These are phyloP conservation scores for Polyommatus iphigenia DNA, from an alignment of 2,888 invertebrate genomes.

Conservation along the genomic window DNA sequence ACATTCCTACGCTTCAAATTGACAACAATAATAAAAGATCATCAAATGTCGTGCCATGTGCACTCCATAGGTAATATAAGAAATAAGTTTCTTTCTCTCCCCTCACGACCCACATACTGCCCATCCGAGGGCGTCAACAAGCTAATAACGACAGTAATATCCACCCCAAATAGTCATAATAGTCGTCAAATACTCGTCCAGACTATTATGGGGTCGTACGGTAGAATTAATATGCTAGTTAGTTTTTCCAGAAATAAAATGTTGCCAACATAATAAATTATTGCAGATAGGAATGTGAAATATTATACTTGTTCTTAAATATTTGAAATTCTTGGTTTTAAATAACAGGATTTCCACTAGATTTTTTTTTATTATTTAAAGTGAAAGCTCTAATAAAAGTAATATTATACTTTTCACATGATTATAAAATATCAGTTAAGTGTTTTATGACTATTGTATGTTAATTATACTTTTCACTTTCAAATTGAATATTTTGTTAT, in stretches of 20 bases:
- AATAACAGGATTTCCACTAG: background rate
- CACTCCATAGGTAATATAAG: background rate
- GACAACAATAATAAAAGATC: too few species aligned
- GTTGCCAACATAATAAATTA: too few species aligned
- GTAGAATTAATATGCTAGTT: background rate
- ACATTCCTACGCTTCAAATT: too few species aligned
- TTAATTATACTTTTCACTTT: conserved; percentile 10
- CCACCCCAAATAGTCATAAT: conserved; percentile 21
- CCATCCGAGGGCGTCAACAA: conserved; percentile 25
- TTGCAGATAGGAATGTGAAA: too few species aligned
- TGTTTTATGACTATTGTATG: background rate
- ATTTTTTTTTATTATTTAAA: too few species aligned
- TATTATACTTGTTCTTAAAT: background rate
- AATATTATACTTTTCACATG: background rate
- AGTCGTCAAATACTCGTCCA: conserved; percentile 1
- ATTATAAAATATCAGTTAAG: background rate
- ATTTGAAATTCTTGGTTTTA: conserved; percentile 2
- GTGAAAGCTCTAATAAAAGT: conserved; percentile 1
- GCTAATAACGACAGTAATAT: conserved; percentile 33
- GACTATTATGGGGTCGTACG: conserved; percentile 1
- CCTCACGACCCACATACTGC: conserved; percentile 16
- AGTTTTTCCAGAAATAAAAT: too few species aligned
- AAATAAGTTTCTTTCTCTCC: background rate
- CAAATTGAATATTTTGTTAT: background rate
- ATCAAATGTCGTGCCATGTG: background rate